phyloP scores from a whole-genome alignment of 2,888 invertebrate genomes.

The Argynnis bischoffii region DNA sequence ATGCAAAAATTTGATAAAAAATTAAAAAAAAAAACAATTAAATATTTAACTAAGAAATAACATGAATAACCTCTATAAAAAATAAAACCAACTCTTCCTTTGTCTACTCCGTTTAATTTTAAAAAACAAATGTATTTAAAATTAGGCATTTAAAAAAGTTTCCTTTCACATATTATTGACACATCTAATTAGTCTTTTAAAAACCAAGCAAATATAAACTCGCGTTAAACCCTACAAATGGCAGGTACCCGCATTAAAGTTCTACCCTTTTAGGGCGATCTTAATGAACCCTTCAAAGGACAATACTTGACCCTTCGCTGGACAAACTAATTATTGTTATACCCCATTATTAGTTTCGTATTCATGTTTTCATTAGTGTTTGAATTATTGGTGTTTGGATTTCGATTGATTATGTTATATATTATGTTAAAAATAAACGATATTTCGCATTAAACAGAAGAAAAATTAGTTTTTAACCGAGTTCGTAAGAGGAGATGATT shows the following conservation, averaged over 20 bases:
- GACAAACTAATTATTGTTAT: conserved; percentile 77
- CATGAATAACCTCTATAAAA: too few relatives aligned
- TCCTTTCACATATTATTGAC: conserved; percentile 17
- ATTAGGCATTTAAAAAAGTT: neutral
- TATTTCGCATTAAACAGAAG: too few relatives aligned
- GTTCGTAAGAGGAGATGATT: too few relatives aligned
- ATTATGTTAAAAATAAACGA: too few relatives aligned
- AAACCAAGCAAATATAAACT: conserved; percentile 62
- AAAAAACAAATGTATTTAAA: neutral
- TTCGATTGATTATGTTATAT: conserved; percentile 10
- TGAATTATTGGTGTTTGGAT: conserved; percentile 5
- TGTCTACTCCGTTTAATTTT: too few relatives aligned
- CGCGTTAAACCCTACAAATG: conserved; percentile 59
- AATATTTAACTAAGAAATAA: too few relatives aligned
- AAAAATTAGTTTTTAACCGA: too few relatives aligned
- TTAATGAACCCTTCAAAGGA: conserved; percentile 80
- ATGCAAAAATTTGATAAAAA: too few relatives aligned
- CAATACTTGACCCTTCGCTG: conserved; percentile 71
- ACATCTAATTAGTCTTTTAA: conserved; percentile 62
- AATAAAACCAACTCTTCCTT: too few relatives aligned
- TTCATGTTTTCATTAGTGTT: conserved; percentile 29
- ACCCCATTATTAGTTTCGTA: conserved; percentile 65
- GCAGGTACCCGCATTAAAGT: conserved; percentile 78
- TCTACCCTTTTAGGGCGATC: conserved; percentile 70
- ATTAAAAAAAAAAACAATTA: too few relatives aligned